Conservation (phyloP, 2,888 invertebrate genomes). For the Chymomyza caudatula region DNA sequence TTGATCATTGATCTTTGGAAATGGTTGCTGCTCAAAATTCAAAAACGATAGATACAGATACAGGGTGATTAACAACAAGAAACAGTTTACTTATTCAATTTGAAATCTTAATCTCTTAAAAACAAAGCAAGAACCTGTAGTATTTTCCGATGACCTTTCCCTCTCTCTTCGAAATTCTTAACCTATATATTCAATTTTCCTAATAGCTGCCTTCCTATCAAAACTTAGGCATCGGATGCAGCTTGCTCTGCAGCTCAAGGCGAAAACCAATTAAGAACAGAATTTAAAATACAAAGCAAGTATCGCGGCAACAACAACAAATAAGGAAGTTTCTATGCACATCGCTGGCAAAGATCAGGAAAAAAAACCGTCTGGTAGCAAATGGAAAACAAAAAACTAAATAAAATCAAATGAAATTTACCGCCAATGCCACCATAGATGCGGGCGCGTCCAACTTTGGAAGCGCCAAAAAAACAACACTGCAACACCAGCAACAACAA, state of each 20-base stretch:
- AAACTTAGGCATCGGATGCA: constrained; percentile 59
- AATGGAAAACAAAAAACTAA: constrained; percentile 28
- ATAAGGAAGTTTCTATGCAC: constrained; percentile 59
- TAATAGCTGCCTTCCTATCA: constrained; percentile 66
- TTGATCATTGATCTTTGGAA: too few species aligned
- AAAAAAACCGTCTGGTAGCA: not conserved
- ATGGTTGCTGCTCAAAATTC: too few species aligned
- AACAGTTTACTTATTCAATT: too few species aligned
- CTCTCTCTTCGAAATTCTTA: constrained; percentile 22
- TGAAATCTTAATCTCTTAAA: too few species aligned
- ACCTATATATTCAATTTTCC: constrained; percentile 57
- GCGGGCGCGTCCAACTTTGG: constrained; percentile 54
- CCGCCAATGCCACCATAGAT: constrained; percentile 45
- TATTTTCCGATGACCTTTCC: too few species aligned
- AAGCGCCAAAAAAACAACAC: constrained; percentile 68
- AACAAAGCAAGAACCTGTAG: too few species aligned
- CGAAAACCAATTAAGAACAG: constrained; percentile 67
- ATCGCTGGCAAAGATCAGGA: constrained; percentile 18
- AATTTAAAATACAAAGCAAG: constrained; percentile 28
- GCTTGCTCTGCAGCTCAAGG: constrained; percentile 37
- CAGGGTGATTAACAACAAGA: too few species aligned
- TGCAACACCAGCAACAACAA: too few species aligned
- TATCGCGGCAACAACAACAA: constrained; percentile 25
- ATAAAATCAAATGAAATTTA: constrained; percentile 71
- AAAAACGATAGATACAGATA: too few species aligned